These are phyloP conservation scores for Serripes groenlandicus DNA, from an alignment of 2,888 invertebrate genomes.

Conservation along the genomic window DNA sequence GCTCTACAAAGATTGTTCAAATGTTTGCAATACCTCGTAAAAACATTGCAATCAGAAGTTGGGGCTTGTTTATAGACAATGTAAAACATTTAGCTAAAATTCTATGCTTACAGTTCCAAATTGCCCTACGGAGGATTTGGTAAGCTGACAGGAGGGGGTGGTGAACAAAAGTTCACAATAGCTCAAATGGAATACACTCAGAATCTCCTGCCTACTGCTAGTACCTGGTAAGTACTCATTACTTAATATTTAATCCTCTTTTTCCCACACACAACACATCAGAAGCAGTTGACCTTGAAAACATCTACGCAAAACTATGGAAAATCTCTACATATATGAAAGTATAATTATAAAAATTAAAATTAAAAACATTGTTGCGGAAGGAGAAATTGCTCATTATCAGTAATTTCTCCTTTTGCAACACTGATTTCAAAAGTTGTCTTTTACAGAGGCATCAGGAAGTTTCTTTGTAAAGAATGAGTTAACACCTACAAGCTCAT, in stretches of 20 bases:
- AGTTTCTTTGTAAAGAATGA: too few relatives aligned
- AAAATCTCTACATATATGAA: too few relatives aligned
- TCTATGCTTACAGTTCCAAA: slow-evolving; percentile 77
- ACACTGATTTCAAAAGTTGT: neutral
- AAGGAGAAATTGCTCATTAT: neutral
- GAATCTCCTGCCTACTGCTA: slow-evolving; percentile 81
- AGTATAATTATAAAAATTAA: too few relatives aligned
- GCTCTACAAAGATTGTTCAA: too few relatives aligned
- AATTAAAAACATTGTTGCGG: neutral
- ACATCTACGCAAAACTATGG: too few relatives aligned
- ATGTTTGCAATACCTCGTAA: too few relatives aligned
- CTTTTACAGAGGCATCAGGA: neutral
- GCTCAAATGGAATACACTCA: slow-evolving; percentile 73
- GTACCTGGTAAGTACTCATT: slow-evolving; percentile 79
- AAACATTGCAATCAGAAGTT: too few relatives aligned
- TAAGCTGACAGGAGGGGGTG: slow-evolving; percentile 80
- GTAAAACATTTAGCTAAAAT: too few relatives aligned
- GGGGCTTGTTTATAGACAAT: too few relatives aligned
- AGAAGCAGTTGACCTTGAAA: neutral
- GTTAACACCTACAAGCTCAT: too few relatives aligned
- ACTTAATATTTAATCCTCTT: neutral
- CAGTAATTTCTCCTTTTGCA: neutral
- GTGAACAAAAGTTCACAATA: slow-evolving; percentile 82
- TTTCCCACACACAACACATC: neutral
- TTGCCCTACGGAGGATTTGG: slow-evolving; percentile 85